Base-by-base conservation (phyloP, 2,888 invertebrate genomes). In the Microplitis manilae region DNA sequence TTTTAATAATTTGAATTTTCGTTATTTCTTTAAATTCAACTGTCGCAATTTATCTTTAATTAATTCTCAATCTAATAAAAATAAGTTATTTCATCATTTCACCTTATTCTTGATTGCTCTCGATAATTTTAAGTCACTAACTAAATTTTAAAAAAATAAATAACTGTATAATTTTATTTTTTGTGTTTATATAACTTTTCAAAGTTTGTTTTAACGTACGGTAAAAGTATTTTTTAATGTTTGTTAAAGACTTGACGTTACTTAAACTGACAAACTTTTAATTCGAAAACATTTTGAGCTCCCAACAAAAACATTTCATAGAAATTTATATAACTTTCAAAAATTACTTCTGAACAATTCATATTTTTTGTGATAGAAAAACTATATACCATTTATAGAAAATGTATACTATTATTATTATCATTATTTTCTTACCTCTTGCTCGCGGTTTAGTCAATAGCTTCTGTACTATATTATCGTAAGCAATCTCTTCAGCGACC, bases 381-480 rank as follows among this genome's bases (percentile, higher is more conserved):
- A 50, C 5, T 50, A 30, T 30, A 30, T 30, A 30, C 30, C 30
- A 30, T 4, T 30, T 30, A 30, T 30, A 30, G 50, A 50, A 50
- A 50, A 50, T 13, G 13, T 20, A 20, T 1, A 20, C 20, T 20
- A 13, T 50, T 50, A 7, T 50, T 50, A 50, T 50, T 50, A 50
- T 50, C 8, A 50, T 30, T 17, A 68, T 62, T n/a, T 15, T 88
- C 93, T 92, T 90, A 97, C 98, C 98, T 93, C 95, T 93, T 0
- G 98, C 97, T 82, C 96, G 93, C 0, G 96, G 95, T 87, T 97
- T 97, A 38, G 96, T 95, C 80, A 96, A 92, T 75, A 98, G 92
- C 85, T 95, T 95, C 83, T 93, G 93, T 0, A 98, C 97, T 84
- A 97, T 97, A 85, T 93, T 94, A 89, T 98, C 97, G 88, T 97